Percentiles rank a stretch among this genome's conserved stretches.
phyloP scores from a whole-genome alignment of 2,113 vertebrate genomes.

The Apodemus speciosus region DNA sequence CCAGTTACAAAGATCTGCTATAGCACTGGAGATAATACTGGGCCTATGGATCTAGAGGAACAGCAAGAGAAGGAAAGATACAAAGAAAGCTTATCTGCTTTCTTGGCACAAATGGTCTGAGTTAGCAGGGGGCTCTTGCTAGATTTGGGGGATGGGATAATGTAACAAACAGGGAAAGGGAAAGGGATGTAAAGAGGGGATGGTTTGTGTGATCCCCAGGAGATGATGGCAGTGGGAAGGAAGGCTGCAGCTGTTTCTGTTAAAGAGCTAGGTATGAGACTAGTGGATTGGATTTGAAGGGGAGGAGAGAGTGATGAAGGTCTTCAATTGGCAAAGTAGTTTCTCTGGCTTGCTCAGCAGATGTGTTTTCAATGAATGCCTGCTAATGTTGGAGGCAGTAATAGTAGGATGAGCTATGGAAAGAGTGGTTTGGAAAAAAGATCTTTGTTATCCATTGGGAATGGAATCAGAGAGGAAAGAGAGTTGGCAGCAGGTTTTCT shows the following conservation, averaged over 20 bases:
- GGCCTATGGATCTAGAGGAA: background rate
- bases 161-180: background rate
- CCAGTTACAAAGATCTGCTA: background rate
- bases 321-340: background rate
- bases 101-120: background rate
- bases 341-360: background rate
- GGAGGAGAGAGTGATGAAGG: background rate
- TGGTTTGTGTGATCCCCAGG: background rate
- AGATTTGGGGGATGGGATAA: background rate
- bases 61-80: background rate
- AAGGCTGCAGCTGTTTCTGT: background rate
- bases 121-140: background rate
- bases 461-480: background rate
- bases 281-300: background rate
- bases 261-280: background rate
- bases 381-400: background rate
- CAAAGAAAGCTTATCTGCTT: background rate
- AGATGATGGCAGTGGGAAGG: background rate
- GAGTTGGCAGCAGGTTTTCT: background rate
- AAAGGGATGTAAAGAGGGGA: no score
- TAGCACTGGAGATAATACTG: background rate
- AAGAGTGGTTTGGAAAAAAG: background rate
- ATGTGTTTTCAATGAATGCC: background rate
- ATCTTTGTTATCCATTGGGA: background rate
- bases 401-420: background rate